Base-by-base conservation (phyloP, 1,140 invertebrate species). In the Pollicipes pollicipes region DNA sequence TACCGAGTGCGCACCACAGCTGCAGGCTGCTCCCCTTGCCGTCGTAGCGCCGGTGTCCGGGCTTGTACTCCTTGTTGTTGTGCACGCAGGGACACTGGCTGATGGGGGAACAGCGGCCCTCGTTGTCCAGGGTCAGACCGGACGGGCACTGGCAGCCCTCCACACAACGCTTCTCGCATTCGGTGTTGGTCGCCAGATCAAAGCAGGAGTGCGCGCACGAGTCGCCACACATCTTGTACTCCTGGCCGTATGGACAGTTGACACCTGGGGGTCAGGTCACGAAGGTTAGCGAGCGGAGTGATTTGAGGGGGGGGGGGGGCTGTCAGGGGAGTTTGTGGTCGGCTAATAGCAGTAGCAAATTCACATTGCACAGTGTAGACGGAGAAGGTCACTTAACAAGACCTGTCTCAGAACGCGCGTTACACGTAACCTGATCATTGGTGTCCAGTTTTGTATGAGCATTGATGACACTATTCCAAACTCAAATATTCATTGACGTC, bases 101-200 rank as follows among this genome's bases (percentile, higher is more conserved):
- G 28, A 89, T 83, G 0, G 87, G 86, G 35, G 95, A 85, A 78
- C 93, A 95, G 69, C 88, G 83, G 17, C 87, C 88, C 13, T 84
- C 81, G 72, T 88, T 84, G 73, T 80, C 77, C 30, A 94, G 78
- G 1, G 90, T 85, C 77, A 88, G 82, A 27, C 90, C 90, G 67
- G 82, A 79, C 0, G 90, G 89, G 78, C 92, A 95, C 72, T 89
- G 89, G 79, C 92, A 95, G 0, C 92, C 92, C 78, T 94, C 91
- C 0, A 92, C 88, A 76, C 92, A 95, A 45, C 81, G 82, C 26
- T 83, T 82, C 66, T 79, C 80, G 77, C 88, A 89, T 45, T 76
- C 74, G 1, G 79, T 76, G 66, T 79, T 76, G 29, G 76, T 78
- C 3, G 82, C 78, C 28, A 89, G 78, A 78, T 90, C 88, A 4